Base-by-base conservation (phyloP, 2,113 vertebrate genomes). In the Mionectes macconnelli region DNA sequence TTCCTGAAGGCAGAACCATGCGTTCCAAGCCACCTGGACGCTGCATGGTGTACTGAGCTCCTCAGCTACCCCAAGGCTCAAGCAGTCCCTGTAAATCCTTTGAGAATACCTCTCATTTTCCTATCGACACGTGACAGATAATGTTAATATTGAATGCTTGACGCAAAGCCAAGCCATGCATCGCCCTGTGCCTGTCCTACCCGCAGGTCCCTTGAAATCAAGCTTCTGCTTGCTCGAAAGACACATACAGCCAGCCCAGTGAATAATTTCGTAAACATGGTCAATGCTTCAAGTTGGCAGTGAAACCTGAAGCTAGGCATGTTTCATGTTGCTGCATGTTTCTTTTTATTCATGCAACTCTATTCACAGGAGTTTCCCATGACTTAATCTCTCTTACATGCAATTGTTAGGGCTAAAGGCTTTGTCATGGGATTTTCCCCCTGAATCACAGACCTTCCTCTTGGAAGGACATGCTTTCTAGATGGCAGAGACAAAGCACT, bases 281-380 rank as follows among this genome's bases (percentile, higher is more conserved):
- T 23, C 56, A 1, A 8, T 28, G 16, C 59, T 70, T 91, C 59
- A 16, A 52, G 79, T 40, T 25, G 0, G 1, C 8, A 1, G 59
- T 37, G 72, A 80, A 85, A 59, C 30, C 77, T 18, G 47, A 74
- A 59, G 79, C 50, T 9, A 70, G 69, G 33, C 12, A 5, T 94
- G 82, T 94, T 97, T 94, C 96, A 75, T 96, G 94, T 97, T 86
- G 90, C 87, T 93, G 94, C 93, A 96, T 96, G 96, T 95, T 96
- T 53, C 84, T 87, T 83, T 91, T 85, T 93, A 93, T 86, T 76
- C 93, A 12, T 83, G 90, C 70, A 90, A 9, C 77, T 55, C 79
- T 56, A 16, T 64, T 93, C 47, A 59, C 80, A 53, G 70, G 84
- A 94, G 59, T 94, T 96, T 96, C 94, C 94, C 93, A 95, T 96